Percentiles rank a stretch among this genome's conserved stretches.
phyloP scores from a whole-genome alignment of 1,140 invertebrate species.

The Papilio glaucus region DNA sequence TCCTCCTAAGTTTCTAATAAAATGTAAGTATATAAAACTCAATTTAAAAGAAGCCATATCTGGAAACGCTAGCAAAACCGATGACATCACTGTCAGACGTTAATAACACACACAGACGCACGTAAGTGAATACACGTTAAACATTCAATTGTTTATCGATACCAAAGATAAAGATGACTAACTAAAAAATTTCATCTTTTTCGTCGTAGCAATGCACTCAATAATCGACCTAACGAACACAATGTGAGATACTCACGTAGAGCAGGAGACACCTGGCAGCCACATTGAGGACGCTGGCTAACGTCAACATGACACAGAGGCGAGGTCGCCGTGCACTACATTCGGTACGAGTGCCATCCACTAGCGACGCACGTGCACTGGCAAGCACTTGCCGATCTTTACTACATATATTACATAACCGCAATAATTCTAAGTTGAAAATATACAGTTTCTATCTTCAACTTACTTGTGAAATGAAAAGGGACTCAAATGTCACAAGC shows the following conservation, averaged over 20 bases:
- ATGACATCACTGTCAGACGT: conserved; percentile 43
- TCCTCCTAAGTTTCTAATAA: too few species aligned
- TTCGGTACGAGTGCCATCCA: conserved; percentile 9
- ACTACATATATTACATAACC: conserved; percentile 18
- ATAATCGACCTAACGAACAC: conserved; percentile 4
- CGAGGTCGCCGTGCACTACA: conserved; percentile 25
- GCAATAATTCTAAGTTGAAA: neutral
- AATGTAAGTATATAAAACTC: neutral
- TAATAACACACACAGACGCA: conserved; percentile 39
- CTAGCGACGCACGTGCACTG: conserved; percentile 27
- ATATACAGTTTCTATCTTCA: conserved; percentile 5
- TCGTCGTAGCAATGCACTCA: neutral
- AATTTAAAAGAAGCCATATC: neutral
- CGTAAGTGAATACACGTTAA: conserved; percentile 38
- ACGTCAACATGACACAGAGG: conserved; percentile 11
- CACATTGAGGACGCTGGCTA: neutral
- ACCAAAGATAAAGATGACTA: conserved; percentile 26
- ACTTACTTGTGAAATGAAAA: neutral
- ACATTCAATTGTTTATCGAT: conserved; percentile 32
- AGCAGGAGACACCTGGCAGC: conserved; percentile 13
- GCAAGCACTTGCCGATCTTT: conserved; percentile 7
- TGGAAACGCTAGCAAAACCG: conserved; percentile 25
- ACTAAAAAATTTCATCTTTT: conserved; percentile 4
- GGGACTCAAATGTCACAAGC: neutral
- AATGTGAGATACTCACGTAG: conserved; percentile 1